phyloP scores from a whole-genome alignment of 2,888 invertebrate species.

The Polydesmus complanatus region DNA sequence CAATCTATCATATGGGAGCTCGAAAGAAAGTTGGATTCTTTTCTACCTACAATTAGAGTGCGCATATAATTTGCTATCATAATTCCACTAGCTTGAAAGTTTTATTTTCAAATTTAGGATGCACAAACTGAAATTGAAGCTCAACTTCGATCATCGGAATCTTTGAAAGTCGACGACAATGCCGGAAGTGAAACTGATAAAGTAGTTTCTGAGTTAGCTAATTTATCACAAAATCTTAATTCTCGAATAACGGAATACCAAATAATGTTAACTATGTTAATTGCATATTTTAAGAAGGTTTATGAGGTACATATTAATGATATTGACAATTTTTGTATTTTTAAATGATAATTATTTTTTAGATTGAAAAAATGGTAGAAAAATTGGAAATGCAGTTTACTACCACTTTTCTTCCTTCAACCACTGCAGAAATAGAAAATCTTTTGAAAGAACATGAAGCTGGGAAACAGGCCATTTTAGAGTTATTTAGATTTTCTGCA shows the following conservation, averaged over 20 bases:
- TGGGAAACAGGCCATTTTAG: conserved; percentile 47
- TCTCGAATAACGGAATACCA: conserved; percentile 56
- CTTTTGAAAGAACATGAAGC: conserved; percentile 47
- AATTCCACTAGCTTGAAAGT: neutral
- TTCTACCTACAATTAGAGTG: conserved; percentile 13
- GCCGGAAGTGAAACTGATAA: conserved; percentile 41
- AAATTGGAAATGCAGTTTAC: conserved; percentile 39
- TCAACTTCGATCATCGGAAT: conserved; percentile 48
- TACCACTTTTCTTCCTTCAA: conserved; percentile 33
- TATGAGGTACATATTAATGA: conserved; percentile 35
- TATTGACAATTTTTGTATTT: neutral
- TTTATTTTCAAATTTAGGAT: conserved; percentile 27
- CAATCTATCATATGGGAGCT: conserved; percentile 43
- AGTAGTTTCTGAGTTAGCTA: conserved; percentile 48
- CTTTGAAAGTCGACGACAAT: conserved; percentile 47
- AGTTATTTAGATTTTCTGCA: conserved; percentile 49
- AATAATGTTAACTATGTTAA: conserved; percentile 50
- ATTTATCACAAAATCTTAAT: conserved; percentile 50
- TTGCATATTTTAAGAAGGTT: conserved; percentile 54
- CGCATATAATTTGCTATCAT: neutral
- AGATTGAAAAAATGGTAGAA: conserved; percentile 47
- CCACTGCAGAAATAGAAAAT: conserved; percentile 40
- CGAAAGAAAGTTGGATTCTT: conserved; percentile 28
- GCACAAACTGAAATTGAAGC: conserved; percentile 51
- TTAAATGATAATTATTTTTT: conserved; percentile 15